A percentile compares a stretch with the other conserved stretches of the same genome.
Conservation (phyloP, 2,113 vertebrate species). For the Cynocephalus volans region DNA sequence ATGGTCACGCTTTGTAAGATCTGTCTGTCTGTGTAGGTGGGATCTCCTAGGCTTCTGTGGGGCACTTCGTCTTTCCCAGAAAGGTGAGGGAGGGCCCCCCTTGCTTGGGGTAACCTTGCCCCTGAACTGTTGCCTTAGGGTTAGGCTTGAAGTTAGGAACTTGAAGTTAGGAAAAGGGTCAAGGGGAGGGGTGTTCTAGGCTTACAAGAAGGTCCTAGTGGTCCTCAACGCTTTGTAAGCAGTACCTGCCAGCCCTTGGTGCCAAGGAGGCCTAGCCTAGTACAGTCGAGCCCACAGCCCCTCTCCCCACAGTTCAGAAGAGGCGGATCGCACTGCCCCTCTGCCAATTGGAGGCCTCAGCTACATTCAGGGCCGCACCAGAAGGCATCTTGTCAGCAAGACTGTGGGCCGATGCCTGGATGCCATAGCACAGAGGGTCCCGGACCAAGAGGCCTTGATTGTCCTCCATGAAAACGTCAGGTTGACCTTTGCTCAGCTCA, state of each 20-base stretch:
- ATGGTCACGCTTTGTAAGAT: neutral
- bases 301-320: conserved; percentile 66
- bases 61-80: neutral
- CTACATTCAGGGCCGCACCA: conserved; percentile 90
- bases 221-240: neutral
- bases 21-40: neutral
- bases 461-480: conserved; percentile 90
- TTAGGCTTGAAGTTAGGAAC: neutral
- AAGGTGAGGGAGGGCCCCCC: neutral
- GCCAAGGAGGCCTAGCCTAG: neutral
- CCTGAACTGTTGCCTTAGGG: neutral
- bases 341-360: conserved; percentile 89
- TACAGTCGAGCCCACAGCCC: fast-evolving
- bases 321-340: neutral
- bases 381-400: conserved; percentile 81
- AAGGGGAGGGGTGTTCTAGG: neutral
- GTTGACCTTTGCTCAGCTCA: conserved; percentile 93
- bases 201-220: neutral
- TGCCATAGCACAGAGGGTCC: conserved; percentile 85
- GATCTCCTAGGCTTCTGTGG: neutral
- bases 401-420: conserved; percentile 91
- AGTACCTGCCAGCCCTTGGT: neutral
- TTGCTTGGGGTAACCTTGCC: neutral
- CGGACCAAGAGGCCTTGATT: conserved; percentile 91
- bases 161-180: neutral